Conservation (phyloP, 2,113 vertebrate species). For the Platysteira castanea region DNA sequence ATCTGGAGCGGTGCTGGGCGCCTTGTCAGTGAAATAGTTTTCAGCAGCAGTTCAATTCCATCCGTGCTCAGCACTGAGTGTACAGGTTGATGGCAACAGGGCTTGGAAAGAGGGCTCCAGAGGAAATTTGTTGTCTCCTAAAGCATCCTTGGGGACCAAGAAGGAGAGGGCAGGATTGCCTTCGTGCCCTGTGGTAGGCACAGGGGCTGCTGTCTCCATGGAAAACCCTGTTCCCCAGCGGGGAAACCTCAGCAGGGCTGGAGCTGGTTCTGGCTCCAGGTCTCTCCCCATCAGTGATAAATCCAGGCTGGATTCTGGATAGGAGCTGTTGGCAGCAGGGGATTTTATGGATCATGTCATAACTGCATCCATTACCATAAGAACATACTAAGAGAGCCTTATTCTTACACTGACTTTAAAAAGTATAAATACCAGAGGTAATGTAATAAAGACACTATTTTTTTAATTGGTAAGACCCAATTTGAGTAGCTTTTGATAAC, state of each 20-base stretch:
- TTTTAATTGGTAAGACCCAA: neutral
- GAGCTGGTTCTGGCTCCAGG: neutral
- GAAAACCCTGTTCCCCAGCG: neutral
- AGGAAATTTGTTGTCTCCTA: neutral
- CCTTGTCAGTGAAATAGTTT: neutral
- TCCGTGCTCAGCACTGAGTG: neutral
- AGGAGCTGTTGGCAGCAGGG: neutral
- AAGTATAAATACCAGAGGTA: neutral
- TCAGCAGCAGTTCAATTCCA: neutral
- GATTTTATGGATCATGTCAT: neutral
- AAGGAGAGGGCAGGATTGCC: neutral
- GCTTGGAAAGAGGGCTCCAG: neutral
- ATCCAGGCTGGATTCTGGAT: neutral
- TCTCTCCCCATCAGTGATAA: neutral
- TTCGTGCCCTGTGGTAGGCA: neutral
- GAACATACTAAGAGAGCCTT: neutral
- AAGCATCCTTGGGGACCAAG: neutral
- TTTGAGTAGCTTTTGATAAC: neutral
- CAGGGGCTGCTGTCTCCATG: neutral
- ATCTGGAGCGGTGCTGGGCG: neutral
- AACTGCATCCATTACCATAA: neutral
- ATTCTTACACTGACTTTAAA: neutral
- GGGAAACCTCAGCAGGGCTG: neutral
- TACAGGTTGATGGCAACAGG: neutral
- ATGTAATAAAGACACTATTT: neutral